Conservation (phyloP, 2,888 invertebrate genomes). For the Eupithecia pulchellata region DNA sequence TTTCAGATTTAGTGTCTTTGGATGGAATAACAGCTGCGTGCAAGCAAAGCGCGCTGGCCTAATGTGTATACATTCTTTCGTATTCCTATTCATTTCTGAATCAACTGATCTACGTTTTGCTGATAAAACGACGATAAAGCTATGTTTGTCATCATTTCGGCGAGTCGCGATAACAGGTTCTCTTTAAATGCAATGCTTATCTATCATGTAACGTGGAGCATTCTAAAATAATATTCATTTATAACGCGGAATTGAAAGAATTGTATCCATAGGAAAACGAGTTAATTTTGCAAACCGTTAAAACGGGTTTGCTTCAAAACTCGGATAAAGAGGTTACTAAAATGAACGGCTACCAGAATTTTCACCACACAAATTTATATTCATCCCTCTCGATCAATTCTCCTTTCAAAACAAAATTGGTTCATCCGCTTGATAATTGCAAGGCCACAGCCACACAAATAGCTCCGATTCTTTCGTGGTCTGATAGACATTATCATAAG, state of each 20-base stretch:
- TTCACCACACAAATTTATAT: background rate
- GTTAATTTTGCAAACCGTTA: background rate
- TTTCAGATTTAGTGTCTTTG: too few species aligned
- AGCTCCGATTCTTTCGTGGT: background rate
- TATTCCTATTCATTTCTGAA: constrained; percentile 11
- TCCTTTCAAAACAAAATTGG: background rate
- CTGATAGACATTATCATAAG: background rate
- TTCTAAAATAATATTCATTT: background rate
- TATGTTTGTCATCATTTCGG: constrained; percentile 39
- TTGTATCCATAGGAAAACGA: background rate
- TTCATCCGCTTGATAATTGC: too few species aligned
- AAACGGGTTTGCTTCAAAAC: background rate
- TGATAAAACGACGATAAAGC: constrained; percentile 41
- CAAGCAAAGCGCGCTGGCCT: background rate
- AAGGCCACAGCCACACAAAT: background rate
- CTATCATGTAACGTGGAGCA: background rate
- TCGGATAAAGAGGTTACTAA: background rate
- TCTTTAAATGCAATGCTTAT: background rate
- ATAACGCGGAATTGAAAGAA: background rate
- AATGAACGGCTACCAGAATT: too few species aligned
- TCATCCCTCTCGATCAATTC: background rate
- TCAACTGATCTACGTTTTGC: constrained; percentile 24
- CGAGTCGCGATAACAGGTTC: background rate
- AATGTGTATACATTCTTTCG: background rate
- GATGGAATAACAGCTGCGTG: too few species aligned